These are phyloP conservation scores for Bombus affinis DNA, from an alignment of 1,140 invertebrate species.

Conservation along the genomic window DNA sequence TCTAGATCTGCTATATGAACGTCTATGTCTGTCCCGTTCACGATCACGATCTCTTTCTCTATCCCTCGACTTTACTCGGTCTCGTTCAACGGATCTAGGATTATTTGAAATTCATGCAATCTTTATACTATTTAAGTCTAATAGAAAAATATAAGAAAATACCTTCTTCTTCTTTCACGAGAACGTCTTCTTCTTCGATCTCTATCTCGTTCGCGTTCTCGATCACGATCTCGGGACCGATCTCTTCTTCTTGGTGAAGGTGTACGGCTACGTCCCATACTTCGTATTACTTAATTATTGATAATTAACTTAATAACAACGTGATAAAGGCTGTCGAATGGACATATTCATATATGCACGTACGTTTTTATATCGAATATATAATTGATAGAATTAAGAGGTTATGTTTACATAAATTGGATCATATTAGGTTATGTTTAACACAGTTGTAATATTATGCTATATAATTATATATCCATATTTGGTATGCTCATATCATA, in stretches of 20 bases:
- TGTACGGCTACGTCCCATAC: constrained; percentile 79
- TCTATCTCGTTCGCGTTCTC: constrained; percentile 82
- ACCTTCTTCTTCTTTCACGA: constrained; percentile 82
- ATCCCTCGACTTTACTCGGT: constrained; percentile 80
- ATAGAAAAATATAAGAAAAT: neutral
- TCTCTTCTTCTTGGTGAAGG: constrained; percentile 82
- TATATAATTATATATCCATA: too few species aligned
- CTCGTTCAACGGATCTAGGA: constrained; percentile 76
- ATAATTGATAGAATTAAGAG: neutral
- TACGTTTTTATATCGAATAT: neutral
- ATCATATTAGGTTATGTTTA: neutral
- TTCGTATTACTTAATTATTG: neutral
- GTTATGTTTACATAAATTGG: constrained; percentile 30
- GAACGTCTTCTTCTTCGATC: constrained; percentile 83
- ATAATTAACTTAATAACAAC: neutral
- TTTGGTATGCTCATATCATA: neutral
- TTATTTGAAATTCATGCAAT: neutral
- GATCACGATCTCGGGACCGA: constrained; percentile 83
- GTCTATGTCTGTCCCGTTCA: constrained; percentile 81
- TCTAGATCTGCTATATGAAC: constrained; percentile 82
- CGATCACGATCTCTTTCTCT: constrained; percentile 80
- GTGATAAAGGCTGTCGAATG: too few species aligned
- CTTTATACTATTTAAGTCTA: neutral
- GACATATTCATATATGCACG: neutral
- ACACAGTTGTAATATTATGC: neutral